These are phyloP conservation scores for Condylostylus longicornis DNA, from an alignment of 1,140 invertebrate species.

Conservation along the genomic window DNA sequence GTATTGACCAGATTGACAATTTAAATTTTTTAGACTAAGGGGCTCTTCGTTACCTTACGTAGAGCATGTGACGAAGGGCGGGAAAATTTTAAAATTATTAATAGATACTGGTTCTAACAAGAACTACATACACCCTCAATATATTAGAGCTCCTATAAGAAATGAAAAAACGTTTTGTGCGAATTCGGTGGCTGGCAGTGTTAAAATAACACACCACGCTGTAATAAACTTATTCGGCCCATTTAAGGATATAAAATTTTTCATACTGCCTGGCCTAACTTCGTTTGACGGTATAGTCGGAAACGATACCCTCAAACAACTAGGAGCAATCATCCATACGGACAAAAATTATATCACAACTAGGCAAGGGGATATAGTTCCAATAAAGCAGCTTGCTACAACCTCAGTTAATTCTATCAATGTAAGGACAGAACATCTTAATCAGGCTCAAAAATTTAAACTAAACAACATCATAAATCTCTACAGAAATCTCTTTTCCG, in stretches of 20 bases:
- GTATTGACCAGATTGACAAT: not conserved
- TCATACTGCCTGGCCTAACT: not conserved
- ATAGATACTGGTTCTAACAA: slow-evolving; percentile 9
- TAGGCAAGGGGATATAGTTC: not conserved
- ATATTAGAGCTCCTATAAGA: not conserved
- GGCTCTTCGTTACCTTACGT: slow-evolving; percentile 6
- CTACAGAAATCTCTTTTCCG: not conserved
- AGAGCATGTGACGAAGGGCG: slow-evolving; percentile 1
- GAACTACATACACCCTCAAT: slow-evolving; percentile 1
- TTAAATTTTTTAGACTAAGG: slow-evolving; percentile 5
- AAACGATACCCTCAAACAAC: slow-evolving; percentile 1
- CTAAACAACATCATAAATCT: not conserved
- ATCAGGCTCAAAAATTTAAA: too few relatives aligned
- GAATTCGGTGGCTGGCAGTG: slow-evolving; percentile 1
- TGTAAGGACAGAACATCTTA: not conserved
- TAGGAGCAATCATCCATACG: too few relatives aligned
- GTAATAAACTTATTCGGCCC: slow-evolving; percentile 5
- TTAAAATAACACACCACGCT: slow-evolving; percentile 7
- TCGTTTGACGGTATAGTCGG: slow-evolving; percentile 1
- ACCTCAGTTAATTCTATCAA: not conserved
- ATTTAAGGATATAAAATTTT: slow-evolving; percentile 5
- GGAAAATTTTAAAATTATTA: slow-evolving; percentile 6
- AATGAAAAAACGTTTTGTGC: slow-evolving; percentile 1
- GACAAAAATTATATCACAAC: not conserved
- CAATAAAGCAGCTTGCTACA: not conserved